These are phyloP conservation scores for Chaetogeoica ovagalla DNA, from an alignment of 2,888 invertebrate genomes.

Conservation along the genomic window DNA sequence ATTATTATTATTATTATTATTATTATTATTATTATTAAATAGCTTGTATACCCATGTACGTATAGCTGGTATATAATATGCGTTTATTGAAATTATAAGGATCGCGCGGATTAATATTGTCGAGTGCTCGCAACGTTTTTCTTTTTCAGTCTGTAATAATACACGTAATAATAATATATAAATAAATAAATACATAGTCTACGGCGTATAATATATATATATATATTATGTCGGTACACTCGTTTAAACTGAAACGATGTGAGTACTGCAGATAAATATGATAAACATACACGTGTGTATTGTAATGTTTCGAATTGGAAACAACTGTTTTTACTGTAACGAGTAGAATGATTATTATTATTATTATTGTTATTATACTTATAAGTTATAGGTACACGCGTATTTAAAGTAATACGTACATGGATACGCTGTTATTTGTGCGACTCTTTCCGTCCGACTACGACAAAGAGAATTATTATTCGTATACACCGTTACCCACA, in stretches of 20 bases:
- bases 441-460: neutral
- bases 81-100: conserved; percentile 19
- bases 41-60: too few species aligned
- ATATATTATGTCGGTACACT: too few species aligned
- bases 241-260: too few species aligned
- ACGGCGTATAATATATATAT: too few species aligned
- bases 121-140: neutral
- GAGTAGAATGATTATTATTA: too few species aligned
- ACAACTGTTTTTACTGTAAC: conserved; percentile 3
- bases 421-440: neutral
- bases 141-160: neutral
- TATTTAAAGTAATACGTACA: neutral
- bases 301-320: neutral
- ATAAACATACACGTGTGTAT: too few species aligned
- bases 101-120: neutral
- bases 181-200: too few species aligned
- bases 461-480: neutral
- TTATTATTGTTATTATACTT: too few species aligned
- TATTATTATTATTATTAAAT: too few species aligned
- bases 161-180: too few species aligned
- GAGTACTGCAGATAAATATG: too few species aligned
- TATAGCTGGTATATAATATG: neutral
- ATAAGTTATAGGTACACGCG: conserved; percentile 6
- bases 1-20: too few species aligned
- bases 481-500: neutral